phyloP scores from a whole-genome alignment of 1,140 invertebrate genomes.

The Penaeus japonicus region DNA sequence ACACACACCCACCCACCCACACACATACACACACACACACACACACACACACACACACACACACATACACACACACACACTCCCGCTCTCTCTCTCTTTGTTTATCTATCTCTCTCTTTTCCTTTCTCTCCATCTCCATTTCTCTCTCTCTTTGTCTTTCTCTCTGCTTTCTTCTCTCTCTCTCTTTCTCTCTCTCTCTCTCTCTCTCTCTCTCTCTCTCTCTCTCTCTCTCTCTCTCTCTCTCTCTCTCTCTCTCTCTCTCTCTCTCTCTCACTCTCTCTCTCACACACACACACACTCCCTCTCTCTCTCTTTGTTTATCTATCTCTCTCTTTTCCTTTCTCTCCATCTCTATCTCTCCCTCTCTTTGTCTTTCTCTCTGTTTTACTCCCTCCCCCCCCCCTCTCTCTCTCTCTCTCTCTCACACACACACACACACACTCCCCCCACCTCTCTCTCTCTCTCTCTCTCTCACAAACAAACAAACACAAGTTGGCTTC shows the following conservation, averaged over 20 bases:
- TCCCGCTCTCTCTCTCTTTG: neutral
- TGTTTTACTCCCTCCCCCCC: neutral
- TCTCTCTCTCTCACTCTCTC: neutral
- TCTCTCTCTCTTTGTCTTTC: conserved; percentile 2
- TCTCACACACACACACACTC: neutral
- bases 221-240: neutral
- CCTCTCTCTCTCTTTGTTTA: neutral
- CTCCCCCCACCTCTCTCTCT: neutral
- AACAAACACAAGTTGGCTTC: too few relatives aligned
- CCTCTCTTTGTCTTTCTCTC: neutral
- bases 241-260: neutral
- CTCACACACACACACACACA: too few relatives aligned
- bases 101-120: neutral
- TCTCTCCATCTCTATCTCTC: neutral
- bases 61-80: neutral
- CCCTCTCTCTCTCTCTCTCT: neutral
- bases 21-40: neutral
- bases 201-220: neutral
- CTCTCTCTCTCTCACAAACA: neutral
- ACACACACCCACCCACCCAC: neutral
- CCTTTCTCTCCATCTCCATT: neutral
- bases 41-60: neutral
- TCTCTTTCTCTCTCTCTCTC: neutral
- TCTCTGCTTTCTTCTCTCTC: neutral
- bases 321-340: neutral